Evolutionary conservation across 2,888 invertebrate species (phyloP).

Genomic region (Acronicta leporina): DNA sequence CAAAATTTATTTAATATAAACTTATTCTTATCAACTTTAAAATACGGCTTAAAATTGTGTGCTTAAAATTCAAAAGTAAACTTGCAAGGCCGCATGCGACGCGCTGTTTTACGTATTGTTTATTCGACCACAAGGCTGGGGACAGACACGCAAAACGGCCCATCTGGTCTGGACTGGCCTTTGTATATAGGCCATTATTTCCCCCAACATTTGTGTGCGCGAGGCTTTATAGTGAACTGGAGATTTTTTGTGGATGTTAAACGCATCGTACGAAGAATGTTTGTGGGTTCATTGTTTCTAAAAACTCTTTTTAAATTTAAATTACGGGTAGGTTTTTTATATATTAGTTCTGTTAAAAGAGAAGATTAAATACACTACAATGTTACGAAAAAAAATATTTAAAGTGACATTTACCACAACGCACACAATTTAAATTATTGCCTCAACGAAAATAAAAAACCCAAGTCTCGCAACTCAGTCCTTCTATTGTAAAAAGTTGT

Average conservation of each 20-base stretch:
- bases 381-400: too few relatives aligned
- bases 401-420: too few relatives aligned
- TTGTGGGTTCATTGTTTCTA: conserved; percentile 9
- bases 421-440: too few relatives aligned
- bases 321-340: too few relatives aligned
- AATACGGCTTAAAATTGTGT: conserved; percentile 44
- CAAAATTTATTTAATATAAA: conserved; percentile 6
- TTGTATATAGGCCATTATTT: conserved; percentile 61
- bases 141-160: conserved; percentile 59
- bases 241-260: conserved; percentile 43
- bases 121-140: conserved; percentile 57
- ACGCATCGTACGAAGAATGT: conserved; percentile 31
- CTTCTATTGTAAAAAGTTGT: too few relatives aligned
- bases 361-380: too few relatives aligned
- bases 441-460: too few relatives aligned
- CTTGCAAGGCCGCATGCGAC: conserved; percentile 55
- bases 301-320: conserved; percentile 10
- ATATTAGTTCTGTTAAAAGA: not conserved
- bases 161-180: conserved; percentile 56
- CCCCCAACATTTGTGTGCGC: conserved; percentile 36
- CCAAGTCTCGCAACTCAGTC: too few relatives aligned
- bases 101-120: conserved; percentile 60
- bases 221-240: conserved; percentile 47
- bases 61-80: conserved; percentile 43
- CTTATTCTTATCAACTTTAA: conserved; percentile 6